Base-by-base conservation (phyloP, 2,797 vertebrate genomes). In the Hoplostethus mediterraneus region DNA sequence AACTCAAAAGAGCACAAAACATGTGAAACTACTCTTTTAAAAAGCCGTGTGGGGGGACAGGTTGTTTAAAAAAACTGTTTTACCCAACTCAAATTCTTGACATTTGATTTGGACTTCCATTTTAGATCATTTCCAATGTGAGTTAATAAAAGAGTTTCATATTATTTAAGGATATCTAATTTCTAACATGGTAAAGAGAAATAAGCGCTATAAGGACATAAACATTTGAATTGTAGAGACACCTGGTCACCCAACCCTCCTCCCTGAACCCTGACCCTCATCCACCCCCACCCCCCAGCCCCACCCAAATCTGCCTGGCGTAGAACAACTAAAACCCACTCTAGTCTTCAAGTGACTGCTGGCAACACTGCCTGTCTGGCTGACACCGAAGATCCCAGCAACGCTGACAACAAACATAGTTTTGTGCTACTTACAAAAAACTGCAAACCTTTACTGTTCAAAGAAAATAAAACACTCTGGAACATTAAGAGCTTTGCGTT, bases 1-100 rank as follows among this genome's bases (percentile, higher is more conserved):
- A 95, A 95, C 89, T 92, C 91, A 94, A 95, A 94, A 75, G 85
- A 95, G 94, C 92, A 93, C 84, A 89, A 90, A 92, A 92, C 88
- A 33, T 85, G 88, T 86, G 90, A 76, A 80, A 83, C 73, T 57
- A 75, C 7, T 70, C 21, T 58, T 25, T n/a, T 55, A 67, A 91
- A 92, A 83, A 90, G 9, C 7, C 60, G 52, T 69, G 38, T 82
- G 36, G 33, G 59, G 48, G 65, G 63, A 59, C 52, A 17, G 12
- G 57, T 28, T 63, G 12, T 0, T 11, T 31, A 67, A 21, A 45
- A 66, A 68, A 67, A 47, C 47, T 21, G 30, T 28, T 40, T 38
- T 21, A 25, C 25, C 2, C n/a, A 48, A 64, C 53, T 25, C n/a
- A 7, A 45, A 85, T 80, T 61, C 14, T 71, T 75, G 47, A 76